These are phyloP conservation scores for Geophilus truncorum DNA, from an alignment of 2,888 invertebrate species.

Conservation along the genomic window DNA sequence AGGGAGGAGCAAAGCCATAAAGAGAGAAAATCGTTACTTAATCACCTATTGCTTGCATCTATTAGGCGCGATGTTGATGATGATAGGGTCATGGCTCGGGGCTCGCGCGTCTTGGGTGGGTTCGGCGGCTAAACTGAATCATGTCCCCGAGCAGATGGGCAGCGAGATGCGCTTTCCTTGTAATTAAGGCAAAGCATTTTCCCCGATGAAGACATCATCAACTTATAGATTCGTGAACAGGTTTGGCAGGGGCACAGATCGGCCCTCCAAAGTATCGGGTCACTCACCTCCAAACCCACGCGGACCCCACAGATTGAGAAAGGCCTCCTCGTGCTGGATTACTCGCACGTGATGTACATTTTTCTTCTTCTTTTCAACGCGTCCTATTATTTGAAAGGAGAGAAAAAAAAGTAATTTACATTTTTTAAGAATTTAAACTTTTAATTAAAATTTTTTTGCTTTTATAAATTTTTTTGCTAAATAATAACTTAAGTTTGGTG, in stretches of 20 bases:
- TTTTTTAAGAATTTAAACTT: neutral
- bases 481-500: too few species aligned
- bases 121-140: constrained; percentile 27
- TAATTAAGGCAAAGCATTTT: constrained; percentile 22
- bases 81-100: constrained; percentile 11
- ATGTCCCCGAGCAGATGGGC: constrained; percentile 17
- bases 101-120: constrained; percentile 24
- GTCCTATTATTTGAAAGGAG: neutral
- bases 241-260: constrained; percentile 17
- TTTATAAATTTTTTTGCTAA: neutral
- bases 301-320: constrained; percentile 3
- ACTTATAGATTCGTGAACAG: constrained; percentile 27
- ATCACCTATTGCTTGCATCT: constrained; percentile 25
- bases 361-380: neutral
- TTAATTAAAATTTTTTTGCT: neutral
- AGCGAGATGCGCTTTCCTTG: neutral
- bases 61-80: constrained; percentile 27
- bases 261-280: neutral
- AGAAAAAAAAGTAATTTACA: neutral
- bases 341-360: constrained; percentile 1
- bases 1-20: constrained; percentile 13
- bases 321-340: constrained; percentile 7
- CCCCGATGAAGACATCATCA: constrained; percentile 16
- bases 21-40: constrained; percentile 25
- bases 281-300: constrained; percentile 21